phyloP scores from a whole-genome alignment of 2,888 invertebrate genomes.

The Athrips mouffetella region DNA sequence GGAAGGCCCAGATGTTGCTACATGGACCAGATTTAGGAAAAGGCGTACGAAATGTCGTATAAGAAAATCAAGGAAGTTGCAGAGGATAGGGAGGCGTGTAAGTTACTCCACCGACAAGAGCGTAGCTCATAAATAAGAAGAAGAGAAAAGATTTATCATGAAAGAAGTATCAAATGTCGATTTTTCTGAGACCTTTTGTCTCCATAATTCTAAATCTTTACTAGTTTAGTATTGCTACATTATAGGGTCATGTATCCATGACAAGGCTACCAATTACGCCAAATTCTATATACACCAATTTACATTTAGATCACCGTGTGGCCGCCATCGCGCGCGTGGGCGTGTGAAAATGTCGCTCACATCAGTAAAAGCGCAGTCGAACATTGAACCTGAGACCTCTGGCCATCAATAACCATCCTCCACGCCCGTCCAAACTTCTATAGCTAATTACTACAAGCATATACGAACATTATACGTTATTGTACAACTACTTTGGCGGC shows the following conservation, averaged over 20 bases:
- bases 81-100: no score
- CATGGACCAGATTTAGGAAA: no score
- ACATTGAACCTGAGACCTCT: conserved; percentile 42
- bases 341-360: not conserved
- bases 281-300: not conserved
- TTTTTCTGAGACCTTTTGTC: no score
- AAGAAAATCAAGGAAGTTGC: no score
- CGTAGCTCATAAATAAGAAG: no score
- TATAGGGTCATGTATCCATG: not conserved
- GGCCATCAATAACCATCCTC: conserved; percentile 35
- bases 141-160: no score
- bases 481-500: not conserved
- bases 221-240: not conserved
- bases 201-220: not conserved
- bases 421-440: conserved; percentile 15
- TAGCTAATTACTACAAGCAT: conserved; percentile 30
- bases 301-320: conserved; percentile 6
- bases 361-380: conserved; percentile 17
- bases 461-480: conserved; percentile 10
- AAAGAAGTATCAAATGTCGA: no score
- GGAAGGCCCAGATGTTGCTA: no score
- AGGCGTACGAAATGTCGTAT: no score
- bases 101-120: no score
- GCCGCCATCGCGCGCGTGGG: not conserved
- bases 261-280: conserved; percentile 1